Evolutionary conservation across 1,140 invertebrate genomes (phyloP), one percentile per base, ranked within the genome.

Genomic region (Sinonovacula constricta): DNA sequence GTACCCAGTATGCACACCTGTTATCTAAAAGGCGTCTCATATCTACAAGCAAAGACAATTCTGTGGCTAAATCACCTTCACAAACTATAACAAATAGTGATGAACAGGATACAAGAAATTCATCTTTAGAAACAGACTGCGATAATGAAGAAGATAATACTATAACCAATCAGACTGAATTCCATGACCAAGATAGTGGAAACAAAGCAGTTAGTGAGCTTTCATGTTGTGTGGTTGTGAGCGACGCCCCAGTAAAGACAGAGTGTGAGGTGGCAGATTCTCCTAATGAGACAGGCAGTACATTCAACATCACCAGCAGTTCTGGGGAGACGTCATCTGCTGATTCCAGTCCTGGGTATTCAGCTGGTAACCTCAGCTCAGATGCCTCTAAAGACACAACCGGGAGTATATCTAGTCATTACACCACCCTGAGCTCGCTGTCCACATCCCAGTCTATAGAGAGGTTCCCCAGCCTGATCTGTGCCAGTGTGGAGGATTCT

Each of bases 381-480:
- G 39, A 45, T 7, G 18, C 39, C 18, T 45, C 39, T 45, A 45
- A 45, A 45, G 39, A 45, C 7, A n/a, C n/a, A n/a, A n/a, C n/a
- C n/a, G 39, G 18, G 39, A 45, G 39, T 45, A 45, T 10, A 7
- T 45, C 7, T 45, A 45, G 39, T 45, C 39, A 18, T 7, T 45
- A 45, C 39, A 10, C 36, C 94, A 95, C n/a, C 95, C 94, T 66
- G 91, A 94, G 69, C 93, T 92, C 63, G 90, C 54, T 91, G 83
- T 88, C 31, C 36, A 51, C 65, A 39, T 67, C 39, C 3, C 63
- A 45, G 56, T 67, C 57, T 49, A 7, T 53, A 68, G 70, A 65
- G 30, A 36, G 71, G 54, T 82, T 39, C 65, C 83, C 45, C 49
- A 79, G 34, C 83, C 78, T 56, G 77, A 85, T 72, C 45, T 75